Base-by-base conservation (phyloP, 2,888 invertebrate genomes). In the Diaperis boleti region DNA sequence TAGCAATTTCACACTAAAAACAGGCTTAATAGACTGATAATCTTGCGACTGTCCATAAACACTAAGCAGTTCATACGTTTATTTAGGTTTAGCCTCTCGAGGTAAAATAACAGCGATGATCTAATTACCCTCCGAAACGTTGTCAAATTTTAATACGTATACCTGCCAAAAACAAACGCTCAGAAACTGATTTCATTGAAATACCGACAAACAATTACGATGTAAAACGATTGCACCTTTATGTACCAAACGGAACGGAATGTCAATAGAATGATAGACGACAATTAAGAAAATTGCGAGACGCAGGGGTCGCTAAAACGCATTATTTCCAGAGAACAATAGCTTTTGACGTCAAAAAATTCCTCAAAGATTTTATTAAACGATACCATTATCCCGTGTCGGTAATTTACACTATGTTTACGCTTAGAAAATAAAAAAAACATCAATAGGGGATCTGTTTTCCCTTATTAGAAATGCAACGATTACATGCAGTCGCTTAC, bases 251-350 rank as follows among this genome's bases (percentile, higher is more conserved):
- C 37, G 56, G 47, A 57, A 57, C 45, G 47, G 10, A 57, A 57
- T 57, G 57, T 57, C 57, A 57, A 57, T 57, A 57, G 57, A 45
- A 57, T 33, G 20, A 45, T 56, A 56, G 56, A 56, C 45, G 56
- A 57, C 57, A 57, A 57, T 57, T 57, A 57, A 57, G 57, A 57
- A 57, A 57, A 57, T 57, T 57, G 47, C 57, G 35, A 57, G 56
- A 56, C 18, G 56, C 17, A 22, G 20, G 45, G 56, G 44, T 45
- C 57, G 57, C 45, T 47, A 47, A 57, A 57, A 45, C 33, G 57
- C 57, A 20, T 57, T 57, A 57, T 45, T 57, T 55, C 55, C 29
- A 31, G 31, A 55, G 31, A 55, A 55, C 55, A 55, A 55, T 55
- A 55, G 45, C 45, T 44, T 17, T 11, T 18, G 14, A 44, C 33